phyloP scores from a whole-genome alignment of 2,888 invertebrate species.

The Halictus quadricinctus region DNA sequence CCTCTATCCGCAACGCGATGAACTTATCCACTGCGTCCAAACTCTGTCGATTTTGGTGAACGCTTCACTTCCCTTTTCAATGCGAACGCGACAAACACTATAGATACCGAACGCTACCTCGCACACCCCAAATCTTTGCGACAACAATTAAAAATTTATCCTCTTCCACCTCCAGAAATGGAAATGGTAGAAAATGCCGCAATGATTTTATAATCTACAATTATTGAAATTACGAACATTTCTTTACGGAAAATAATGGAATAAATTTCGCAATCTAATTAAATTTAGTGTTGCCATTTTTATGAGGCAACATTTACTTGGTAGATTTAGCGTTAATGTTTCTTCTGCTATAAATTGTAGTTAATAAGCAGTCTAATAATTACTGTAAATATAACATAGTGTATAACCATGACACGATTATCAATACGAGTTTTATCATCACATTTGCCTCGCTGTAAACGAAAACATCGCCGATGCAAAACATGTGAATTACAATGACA shows the following conservation, averaged over 20 bases:
- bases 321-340: too few relatives aligned
- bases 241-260: too few relatives aligned
- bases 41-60: slow-evolving; percentile 40
- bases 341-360: too few relatives aligned
- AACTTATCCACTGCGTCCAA: slow-evolving; percentile 21
- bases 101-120: slow-evolving; percentile 15
- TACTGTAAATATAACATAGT: not conserved
- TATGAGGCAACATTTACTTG: too few relatives aligned
- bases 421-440: not conserved
- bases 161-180: not conserved
- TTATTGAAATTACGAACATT: too few relatives aligned
- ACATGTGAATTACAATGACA: not conserved
- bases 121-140: slow-evolving; percentile 26
- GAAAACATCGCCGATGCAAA: not conserved
- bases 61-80: not conserved
- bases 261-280: too few relatives aligned
- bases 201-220: not conserved
- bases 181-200: not conserved
- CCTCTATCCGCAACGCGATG: slow-evolving; percentile 29
- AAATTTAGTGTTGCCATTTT: too few relatives aligned
- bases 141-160: slow-evolving; percentile 18
- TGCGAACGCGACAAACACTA: not conserved
- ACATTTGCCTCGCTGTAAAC: not conserved
- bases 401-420: not conserved
- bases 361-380: not conserved